phyloP scores from a whole-genome alignment of 1,140 invertebrate species.

The Trichomalopsis sarcophagae region DNA sequence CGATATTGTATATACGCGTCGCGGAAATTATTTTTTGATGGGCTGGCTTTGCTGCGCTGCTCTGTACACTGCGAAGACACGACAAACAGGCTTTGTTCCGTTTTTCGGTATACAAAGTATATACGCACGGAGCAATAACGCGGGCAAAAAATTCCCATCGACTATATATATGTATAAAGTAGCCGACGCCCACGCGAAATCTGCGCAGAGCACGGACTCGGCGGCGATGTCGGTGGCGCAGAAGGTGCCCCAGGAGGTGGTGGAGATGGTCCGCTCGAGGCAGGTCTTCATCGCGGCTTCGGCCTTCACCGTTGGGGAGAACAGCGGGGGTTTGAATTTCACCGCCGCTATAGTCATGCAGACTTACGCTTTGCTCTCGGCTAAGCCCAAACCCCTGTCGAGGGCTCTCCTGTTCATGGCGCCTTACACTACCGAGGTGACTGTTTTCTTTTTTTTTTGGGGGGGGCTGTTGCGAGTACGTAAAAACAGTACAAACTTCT shows the following conservation, averaged over 20 bases:
- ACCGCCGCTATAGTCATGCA: conserved; percentile 86
- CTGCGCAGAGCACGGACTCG: neutral
- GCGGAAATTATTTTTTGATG: no score
- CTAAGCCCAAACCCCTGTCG: conserved; percentile 84
- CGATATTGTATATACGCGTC: no score
- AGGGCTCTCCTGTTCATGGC: conserved; percentile 88
- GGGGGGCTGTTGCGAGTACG: no score
- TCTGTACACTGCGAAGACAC: no score
- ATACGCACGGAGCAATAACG: no score
- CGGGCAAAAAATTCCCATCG: no score
- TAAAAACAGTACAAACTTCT: no score
- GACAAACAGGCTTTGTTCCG: no score
- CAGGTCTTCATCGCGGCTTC: conserved; percentile 84
- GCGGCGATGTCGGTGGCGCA: conserved; percentile 42
- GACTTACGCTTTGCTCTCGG: conserved; percentile 85
- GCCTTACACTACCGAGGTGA: conserved; percentile 86
- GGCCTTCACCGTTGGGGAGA: conserved; percentile 81
- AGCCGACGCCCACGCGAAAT: neutral
- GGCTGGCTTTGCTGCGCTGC: no score
- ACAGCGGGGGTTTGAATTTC: conserved; percentile 85
- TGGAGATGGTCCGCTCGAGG: conserved; percentile 69
- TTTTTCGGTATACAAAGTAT: no score
- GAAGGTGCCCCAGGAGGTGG: conserved; percentile 63
- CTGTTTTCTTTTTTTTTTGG: no score
- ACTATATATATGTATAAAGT: neutral